Base-by-base conservation (phyloP, 64 coral and sea anemone species). In the Trachythela sp. region DNA sequence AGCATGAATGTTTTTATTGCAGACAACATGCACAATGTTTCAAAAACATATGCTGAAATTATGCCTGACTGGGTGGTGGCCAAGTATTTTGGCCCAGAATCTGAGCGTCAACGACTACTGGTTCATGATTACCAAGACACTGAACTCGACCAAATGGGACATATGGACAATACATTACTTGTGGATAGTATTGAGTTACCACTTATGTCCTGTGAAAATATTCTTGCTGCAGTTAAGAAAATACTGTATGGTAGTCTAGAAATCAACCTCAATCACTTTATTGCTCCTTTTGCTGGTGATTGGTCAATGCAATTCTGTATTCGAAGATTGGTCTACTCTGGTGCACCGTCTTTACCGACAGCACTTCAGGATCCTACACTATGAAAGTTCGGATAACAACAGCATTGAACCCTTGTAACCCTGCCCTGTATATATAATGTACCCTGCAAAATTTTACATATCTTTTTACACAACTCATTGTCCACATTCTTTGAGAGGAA, bases 41-140 rank as follows among this genome's bases (percentile, higher is more conserved):
- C 31, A 31, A 77, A 77, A 35, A 33, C 71, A 77, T 77, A 77
- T 77, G 71, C 71, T 77, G 71, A 77, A 36, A 39, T 2, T 36
- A 77, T 77, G 71, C 71, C 71, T 77, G 71, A 77, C 71, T 77
- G 71, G 31, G 71, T 68, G 59, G 59, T 68, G 30, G 59, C 59
- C 5, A 68, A 68, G 15, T 68, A 68, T 68, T 68, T 68, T 14
- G 14, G 14, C 18, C 59, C 59, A 68, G 59, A 68, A 31, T 68
- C 59, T 5, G 59, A 68, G 18, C 59, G 59, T 31, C 71, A 77
- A 39, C 4, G 71, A 4, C 17, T 77, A 36, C 1, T 77, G 13
- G 31, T 77, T 33, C 36, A 77, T 39, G 71, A 77, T 18, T 77
- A 77, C 8, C 71, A 77, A 27, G 9, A 77, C 4, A 77, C 71